Conservation (phyloP, 2,113 vertebrate genomes). For the Platysteira castanea region DNA sequence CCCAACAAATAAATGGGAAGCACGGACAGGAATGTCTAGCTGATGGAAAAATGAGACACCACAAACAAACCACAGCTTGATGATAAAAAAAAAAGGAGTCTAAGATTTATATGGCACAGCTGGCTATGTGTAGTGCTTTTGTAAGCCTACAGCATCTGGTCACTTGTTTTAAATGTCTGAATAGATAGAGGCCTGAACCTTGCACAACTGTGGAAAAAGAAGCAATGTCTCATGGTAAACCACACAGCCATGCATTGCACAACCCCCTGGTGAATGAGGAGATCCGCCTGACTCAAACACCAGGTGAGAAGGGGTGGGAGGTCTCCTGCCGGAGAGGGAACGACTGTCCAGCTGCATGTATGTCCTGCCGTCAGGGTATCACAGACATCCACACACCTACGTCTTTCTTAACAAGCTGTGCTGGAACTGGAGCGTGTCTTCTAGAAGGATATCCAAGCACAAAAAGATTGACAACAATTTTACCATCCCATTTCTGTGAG, state of each 20-base stretch:
- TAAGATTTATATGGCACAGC: slow-evolving; percentile 71
- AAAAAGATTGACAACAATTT: neutral
- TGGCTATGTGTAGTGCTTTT: slow-evolving; percentile 62
- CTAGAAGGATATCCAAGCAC: neutral
- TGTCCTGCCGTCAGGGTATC: neutral
- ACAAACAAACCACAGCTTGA: slow-evolving; percentile 72
- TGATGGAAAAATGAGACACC: slow-evolving; percentile 70
- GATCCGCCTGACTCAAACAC: neutral
- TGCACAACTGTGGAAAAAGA: slow-evolving; percentile 47
- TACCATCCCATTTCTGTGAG: neutral
- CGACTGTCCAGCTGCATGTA: accelerated
- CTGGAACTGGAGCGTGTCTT: neutral
- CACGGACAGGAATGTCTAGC: slow-evolving; percentile 69
- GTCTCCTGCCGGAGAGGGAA: accelerated
- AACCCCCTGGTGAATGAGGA: neutral
- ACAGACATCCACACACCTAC: neutral
- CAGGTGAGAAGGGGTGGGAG: neutral
- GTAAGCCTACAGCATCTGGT: slow-evolving; percentile 62
- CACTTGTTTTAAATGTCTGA: slow-evolving; percentile 62
- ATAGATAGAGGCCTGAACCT: slow-evolving; percentile 32
- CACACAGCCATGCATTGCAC: neutral
- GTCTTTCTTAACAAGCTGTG: neutral
- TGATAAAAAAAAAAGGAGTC: slow-evolving; percentile 65
- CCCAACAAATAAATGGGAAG: slow-evolving; percentile 72
- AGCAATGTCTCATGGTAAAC: neutral